Conservation (phyloP, 1,140 invertebrate species). For the Drosophila nigrodunni region DNA sequence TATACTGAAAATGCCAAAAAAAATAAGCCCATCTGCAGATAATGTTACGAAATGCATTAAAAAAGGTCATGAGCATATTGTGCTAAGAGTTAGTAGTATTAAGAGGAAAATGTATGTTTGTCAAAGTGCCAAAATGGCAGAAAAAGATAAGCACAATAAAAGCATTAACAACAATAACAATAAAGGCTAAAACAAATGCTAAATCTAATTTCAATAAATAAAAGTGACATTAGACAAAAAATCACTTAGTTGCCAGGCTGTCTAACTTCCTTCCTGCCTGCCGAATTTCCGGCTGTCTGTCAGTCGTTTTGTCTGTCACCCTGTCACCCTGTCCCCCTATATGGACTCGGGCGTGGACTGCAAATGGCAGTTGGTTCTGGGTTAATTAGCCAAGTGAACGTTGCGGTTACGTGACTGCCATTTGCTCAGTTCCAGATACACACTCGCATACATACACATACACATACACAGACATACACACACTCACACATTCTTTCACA, state of each 20-base stretch:
- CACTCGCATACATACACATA: neutral
- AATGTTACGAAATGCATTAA: conserved; percentile 3
- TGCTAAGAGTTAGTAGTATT: neutral
- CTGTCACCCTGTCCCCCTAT: neutral
- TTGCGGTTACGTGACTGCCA: conserved; percentile 70
- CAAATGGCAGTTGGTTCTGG: conserved; percentile 77
- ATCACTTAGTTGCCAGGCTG: conserved; percentile 28
- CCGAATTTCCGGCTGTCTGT: conserved; percentile 23
- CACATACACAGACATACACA: neutral
- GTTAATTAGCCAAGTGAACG: conserved; percentile 77
- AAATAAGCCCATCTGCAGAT: neutral
- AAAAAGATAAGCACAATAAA: conserved; percentile 1
- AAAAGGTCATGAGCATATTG: conserved; percentile 1
- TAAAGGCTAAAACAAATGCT: conserved; percentile 46
- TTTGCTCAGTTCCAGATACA: conserved; percentile 13
- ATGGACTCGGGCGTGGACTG: conserved; percentile 47
- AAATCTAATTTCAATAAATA: conserved; percentile 77
- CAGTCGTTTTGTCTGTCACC: too few relatives aligned
- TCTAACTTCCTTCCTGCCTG: conserved; percentile 23
- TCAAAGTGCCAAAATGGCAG: conserved; percentile 25
- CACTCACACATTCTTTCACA: conserved; percentile 24
- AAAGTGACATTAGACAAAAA: conserved; percentile 63
- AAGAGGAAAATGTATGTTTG: conserved; percentile 12
- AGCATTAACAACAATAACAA: conserved; percentile 37
- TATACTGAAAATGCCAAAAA: neutral